Conservation (phyloP, 2,113 vertebrate genomes). For the Malurus melanocephalus region DNA sequence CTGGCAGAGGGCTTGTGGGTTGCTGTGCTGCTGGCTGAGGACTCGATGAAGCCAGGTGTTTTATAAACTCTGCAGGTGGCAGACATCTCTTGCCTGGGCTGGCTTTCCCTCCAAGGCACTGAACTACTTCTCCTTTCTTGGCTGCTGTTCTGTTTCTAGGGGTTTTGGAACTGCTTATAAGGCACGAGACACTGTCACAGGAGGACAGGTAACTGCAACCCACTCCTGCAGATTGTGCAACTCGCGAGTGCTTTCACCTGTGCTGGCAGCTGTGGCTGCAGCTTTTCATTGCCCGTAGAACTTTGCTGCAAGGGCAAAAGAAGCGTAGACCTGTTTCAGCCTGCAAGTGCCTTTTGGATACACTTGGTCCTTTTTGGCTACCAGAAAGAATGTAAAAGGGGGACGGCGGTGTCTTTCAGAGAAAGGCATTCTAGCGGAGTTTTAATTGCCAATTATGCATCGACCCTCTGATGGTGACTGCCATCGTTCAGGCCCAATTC, state of each 20-base stretch:
- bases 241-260: not conserved
- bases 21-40: not conserved
- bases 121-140: not conserved
- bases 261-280: not conserved
- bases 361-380: not conserved
- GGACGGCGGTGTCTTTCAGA: not conserved
- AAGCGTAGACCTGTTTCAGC: not conserved
- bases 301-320: not conserved
- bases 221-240: not conserved
- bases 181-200: constrained; percentile 91
- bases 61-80: not conserved
- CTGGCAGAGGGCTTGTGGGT: not conserved
- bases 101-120: not conserved
- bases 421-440: not conserved
- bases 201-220: constrained; percentile 81
- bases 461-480: too few species aligned
- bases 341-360: not conserved
- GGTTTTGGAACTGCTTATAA: constrained; percentile 94
- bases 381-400: not conserved
- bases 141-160: constrained; percentile 67
- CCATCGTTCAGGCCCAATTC: too few species aligned
- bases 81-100: not conserved
- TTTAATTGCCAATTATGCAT: not conserved
- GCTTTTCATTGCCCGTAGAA: not conserved
- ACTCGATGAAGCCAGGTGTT: not conserved